Evolutionary conservation across 2,113 vertebrate genomes (phyloP), one percentile per base, ranked within the genome.

Genomic region (Paratilapia polleni): DNA sequence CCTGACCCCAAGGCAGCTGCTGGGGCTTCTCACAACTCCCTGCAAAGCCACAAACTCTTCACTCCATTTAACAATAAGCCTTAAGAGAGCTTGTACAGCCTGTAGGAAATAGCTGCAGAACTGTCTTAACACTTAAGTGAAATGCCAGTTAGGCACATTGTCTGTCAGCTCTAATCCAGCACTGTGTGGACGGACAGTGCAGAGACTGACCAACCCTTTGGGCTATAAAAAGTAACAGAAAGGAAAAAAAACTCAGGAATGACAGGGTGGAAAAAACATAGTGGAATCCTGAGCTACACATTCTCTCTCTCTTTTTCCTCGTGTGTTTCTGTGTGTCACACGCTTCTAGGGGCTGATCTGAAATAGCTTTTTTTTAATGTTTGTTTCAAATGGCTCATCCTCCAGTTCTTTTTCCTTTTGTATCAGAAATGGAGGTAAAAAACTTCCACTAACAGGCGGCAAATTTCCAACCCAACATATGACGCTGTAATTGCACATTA

Each of bases 141-240:
- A 87, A 86, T 14, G 80, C 61, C 81, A 63, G 87, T 86, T 75
- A 49, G 68, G 59, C 76, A 77, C 76, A 79, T 78, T 91, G 68
- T 80, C 60, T 86, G 41, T 81, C 78, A 62, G 34, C 34, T 89
- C 74, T 41, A 52, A 77, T 34, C 54, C 78, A 73, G 41, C 47
- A 3, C 24, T 77, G 68, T 57, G 68, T 15, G 68, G 56, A 88
- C 90, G 83, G 80, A 87, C 79, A 73, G 83, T 63, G 84, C 84
- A 64, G 8, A 56, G 85, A 73, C 83, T n/a, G 82, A 88, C 66
- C 78, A 73, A 57, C 73, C 56, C 84, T 31, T 60, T 31, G 62
- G 34, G 81, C 92, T 94, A 94, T 89, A 93, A 90, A 92, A 91
- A 93, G 94, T 26, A 87, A 87, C 83, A 61, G 26, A 62, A 17